A percentile compares a stretch with the other conserved stretches of the same genome.
These are phyloP conservation scores for Drosophila maculinotata DNA, from an alignment of 2,888 invertebrate species.

Conservation along the genomic window DNA sequence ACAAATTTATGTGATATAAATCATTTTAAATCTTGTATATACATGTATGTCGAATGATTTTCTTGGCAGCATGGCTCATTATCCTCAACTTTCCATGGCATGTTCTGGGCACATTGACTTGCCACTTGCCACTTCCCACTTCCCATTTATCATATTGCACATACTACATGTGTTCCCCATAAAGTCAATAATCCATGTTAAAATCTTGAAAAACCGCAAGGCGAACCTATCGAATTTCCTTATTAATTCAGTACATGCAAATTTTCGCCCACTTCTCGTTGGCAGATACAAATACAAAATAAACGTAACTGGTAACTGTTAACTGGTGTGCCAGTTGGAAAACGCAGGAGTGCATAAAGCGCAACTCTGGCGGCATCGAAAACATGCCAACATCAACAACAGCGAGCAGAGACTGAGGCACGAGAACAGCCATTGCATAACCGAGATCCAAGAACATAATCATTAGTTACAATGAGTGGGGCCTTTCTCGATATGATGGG, in stretches of 20 bases:
- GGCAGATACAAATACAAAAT: conserved; percentile 37
- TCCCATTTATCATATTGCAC: conserved; percentile 4
- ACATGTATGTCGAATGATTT: not conserved
- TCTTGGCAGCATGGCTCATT: conserved; percentile 6
- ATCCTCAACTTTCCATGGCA: conserved; percentile 18
- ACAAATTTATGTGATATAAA: too few species aligned
- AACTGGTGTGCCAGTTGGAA: conserved; percentile 55
- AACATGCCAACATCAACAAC: conserved; percentile 18
- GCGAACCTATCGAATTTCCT: conserved; percentile 52
- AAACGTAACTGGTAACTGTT: conserved; percentile 63
- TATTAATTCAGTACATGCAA: conserved; percentile 73
- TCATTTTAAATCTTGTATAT: too few species aligned
- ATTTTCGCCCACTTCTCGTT: conserved; percentile 62
- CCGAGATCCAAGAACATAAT: conserved; percentile 25
- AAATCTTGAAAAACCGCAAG: conserved; percentile 28
- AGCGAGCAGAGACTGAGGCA: conserved; percentile 19
- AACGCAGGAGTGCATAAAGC: conserved; percentile 63
- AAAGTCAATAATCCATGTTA: conserved; percentile 66
- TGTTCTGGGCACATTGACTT: conserved; percentile 18
- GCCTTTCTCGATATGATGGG: conserved; percentile 60
- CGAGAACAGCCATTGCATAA: conserved; percentile 63
- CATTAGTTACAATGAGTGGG: conserved; percentile 40
- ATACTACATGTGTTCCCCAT: conserved; percentile 6
- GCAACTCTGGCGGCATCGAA: conserved; percentile 37
- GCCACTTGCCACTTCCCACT: conserved; percentile 10